Percentiles rank a stretch among this genome's conserved stretches.
These are phyloP conservation scores for Jordanella pulchra DNA, from an alignment of 2,797 vertebrate species.

Conservation along the genomic window DNA sequence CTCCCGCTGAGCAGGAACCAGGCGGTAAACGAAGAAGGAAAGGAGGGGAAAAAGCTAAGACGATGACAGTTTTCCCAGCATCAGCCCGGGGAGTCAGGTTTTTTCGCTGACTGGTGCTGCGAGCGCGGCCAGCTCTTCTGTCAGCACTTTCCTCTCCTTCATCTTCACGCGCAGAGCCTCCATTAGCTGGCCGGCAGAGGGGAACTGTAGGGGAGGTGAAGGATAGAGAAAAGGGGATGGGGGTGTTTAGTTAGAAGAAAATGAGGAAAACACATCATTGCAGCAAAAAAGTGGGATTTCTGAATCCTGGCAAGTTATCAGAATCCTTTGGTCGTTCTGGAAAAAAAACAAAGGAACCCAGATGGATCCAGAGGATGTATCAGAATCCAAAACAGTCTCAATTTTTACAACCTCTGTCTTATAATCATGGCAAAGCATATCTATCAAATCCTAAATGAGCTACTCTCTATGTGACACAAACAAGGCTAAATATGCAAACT, in stretches of 20 bases:
- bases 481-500: background rate
- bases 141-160: conserved; percentile 90
- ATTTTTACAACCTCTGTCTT: conserved; percentile 16
- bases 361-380: conserved; percentile 40
- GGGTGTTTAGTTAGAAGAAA: conserved; percentile 45
- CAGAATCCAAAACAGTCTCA: conserved; percentile 45
- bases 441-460: background rate
- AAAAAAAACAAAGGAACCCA: conserved; percentile 47
- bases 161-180: conserved; percentile 90
- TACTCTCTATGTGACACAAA: background rate
- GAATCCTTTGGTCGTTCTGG: conserved; percentile 40
- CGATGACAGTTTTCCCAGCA: conserved; percentile 81
- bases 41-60: conserved; percentile 56
- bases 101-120: conserved; percentile 80
- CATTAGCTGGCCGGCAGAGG: conserved; percentile 88
- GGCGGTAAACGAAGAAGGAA: conserved; percentile 43
- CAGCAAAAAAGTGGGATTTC: conserved; percentile 51
- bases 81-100: conserved; percentile 79
- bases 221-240: conserved; percentile 42
- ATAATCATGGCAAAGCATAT: background rate
- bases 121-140: conserved; percentile 86
- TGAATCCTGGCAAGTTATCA: conserved; percentile 70
- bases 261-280: conserved; percentile 66
- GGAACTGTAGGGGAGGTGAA: conserved; percentile 82
- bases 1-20: conserved; percentile 66